phyloP scores from a whole-genome alignment of 2,113 vertebrate genomes.

The Nothobranchius furzeri region DNA sequence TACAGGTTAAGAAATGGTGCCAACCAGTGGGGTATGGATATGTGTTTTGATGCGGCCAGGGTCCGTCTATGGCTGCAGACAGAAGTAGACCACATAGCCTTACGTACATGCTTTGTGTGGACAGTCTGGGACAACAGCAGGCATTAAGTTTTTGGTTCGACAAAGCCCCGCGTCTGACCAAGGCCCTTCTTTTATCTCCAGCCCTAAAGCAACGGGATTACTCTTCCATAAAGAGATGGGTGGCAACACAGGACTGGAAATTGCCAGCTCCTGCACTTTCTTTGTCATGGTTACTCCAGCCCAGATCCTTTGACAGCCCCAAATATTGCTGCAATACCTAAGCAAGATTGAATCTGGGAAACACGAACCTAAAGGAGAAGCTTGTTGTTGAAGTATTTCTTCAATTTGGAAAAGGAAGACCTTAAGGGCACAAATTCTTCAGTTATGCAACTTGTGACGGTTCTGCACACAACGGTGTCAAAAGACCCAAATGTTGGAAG shows the following conservation, averaged over 20 bases:
- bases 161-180: constrained; percentile 61
- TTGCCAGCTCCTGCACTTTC: constrained; percentile 62
- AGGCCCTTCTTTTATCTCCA: constrained; percentile 64
- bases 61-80: constrained; percentile 14
- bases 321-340: constrained; percentile 24
- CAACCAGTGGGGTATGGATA: not conserved
- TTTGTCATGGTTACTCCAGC: constrained; percentile 54
- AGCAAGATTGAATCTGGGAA: not conserved
- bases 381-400: not conserved
- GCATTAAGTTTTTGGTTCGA: constrained; percentile 43
- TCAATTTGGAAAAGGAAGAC: constrained; percentile 34
- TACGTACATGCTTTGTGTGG: constrained; percentile 15
- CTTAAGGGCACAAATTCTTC: constrained; percentile 42
- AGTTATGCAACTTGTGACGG: constrained; percentile 60
- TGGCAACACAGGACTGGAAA: constrained; percentile 54
- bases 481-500: too few species aligned
- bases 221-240: constrained; percentile 53
- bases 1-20: too few species aligned
- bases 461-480: too few species aligned
- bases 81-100: constrained; percentile 45
- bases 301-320: constrained; percentile 20
- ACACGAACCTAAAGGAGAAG: not conserved
- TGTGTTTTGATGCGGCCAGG: not conserved
- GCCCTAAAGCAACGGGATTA: constrained; percentile 66
- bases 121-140: constrained; percentile 56